Conservation (phyloP, 2,888 invertebrate species). For the Chaetogeoica ovagalla region DNA sequence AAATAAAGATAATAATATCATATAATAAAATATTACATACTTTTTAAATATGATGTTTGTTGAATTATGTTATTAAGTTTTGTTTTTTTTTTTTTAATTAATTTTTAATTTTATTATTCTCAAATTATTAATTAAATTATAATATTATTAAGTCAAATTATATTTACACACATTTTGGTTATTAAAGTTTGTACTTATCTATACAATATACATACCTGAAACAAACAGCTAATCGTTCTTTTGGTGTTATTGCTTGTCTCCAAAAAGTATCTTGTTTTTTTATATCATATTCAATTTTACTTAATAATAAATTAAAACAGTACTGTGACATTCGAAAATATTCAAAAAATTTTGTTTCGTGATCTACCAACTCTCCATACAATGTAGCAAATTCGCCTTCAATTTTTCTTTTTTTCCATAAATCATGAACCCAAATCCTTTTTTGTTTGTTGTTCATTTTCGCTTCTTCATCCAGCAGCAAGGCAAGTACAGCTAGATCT, state of each 20-base stretch:
- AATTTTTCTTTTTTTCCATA: slow-evolving; percentile 11
- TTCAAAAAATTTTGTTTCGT: slow-evolving; percentile 54
- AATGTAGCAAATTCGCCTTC: slow-evolving; percentile 2
- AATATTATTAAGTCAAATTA: too few relatives aligned
- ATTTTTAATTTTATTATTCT: too few relatives aligned
- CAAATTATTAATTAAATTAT: too few relatives aligned
- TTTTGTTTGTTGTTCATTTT: slow-evolving; percentile 8
- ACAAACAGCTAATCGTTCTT: too few relatives aligned
- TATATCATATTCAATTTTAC: slow-evolving; percentile 1
- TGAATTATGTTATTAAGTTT: too few relatives aligned
- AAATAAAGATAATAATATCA: too few relatives aligned
- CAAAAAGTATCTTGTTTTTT: slow-evolving; percentile 5
- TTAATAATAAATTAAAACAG: neutral
- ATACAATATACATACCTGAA: too few relatives aligned
- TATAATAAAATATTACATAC: too few relatives aligned
- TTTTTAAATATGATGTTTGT: too few relatives aligned
- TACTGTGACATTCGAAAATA: slow-evolving; percentile 35
- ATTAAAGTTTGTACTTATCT: too few relatives aligned
- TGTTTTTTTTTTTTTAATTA: too few relatives aligned
- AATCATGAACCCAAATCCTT: slow-evolving; percentile 6
- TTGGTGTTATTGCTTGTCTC: neutral
- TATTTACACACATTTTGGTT: too few relatives aligned
- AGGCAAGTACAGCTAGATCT: slow-evolving; percentile 21
- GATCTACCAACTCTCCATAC: slow-evolving; percentile 46
- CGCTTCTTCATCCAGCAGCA: slow-evolving; percentile 22